These are phyloP conservation scores for Agonopterix heracliana DNA, from an alignment of 2,888 invertebrate genomes.

Conservation along the genomic window DNA sequence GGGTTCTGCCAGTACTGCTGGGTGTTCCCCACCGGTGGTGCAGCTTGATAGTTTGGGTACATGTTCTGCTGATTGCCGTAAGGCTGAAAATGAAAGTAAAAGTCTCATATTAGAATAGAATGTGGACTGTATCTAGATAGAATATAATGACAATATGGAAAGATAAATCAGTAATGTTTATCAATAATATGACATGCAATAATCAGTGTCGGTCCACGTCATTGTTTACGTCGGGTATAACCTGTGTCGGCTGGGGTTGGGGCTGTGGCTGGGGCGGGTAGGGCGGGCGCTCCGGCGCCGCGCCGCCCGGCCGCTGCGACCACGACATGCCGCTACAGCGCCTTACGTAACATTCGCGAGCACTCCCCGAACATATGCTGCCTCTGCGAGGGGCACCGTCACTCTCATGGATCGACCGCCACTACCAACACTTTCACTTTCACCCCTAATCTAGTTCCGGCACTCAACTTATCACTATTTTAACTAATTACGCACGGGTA, in stretches of 20 bases:
- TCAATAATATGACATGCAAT: constrained; percentile 32
- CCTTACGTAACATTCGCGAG: constrained; percentile 69
- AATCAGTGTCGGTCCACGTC: constrained; percentile 50
- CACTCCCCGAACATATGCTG: constrained; percentile 51
- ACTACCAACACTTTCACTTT: constrained; percentile 61
- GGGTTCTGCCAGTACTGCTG: constrained; percentile 52
- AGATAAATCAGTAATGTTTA: constrained; percentile 11
- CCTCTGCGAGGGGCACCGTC: constrained; percentile 44
- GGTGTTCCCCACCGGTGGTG: constrained; percentile 15
- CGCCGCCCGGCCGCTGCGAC: constrained; percentile 57
- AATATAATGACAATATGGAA: not conserved
- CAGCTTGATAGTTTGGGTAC: constrained; percentile 47
- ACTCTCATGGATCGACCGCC: constrained; percentile 49
- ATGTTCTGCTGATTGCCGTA: constrained; percentile 52
- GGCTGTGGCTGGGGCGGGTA: constrained; percentile 42
- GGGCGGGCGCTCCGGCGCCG: constrained; percentile 38
- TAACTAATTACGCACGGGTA: not conserved
- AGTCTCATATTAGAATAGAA: not conserved
- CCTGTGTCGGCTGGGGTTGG: constrained; percentile 42
- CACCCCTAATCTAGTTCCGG: constrained; percentile 10
- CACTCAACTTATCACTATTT: not conserved
- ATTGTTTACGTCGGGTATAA: constrained; percentile 62
- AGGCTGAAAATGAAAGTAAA: constrained; percentile 33
- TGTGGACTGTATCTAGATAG: not conserved
- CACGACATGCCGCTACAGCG: constrained; percentile 64